These are phyloP conservation scores for Columba janthina DNA, from an alignment of 2,113 vertebrate species.

Conservation along the genomic window DNA sequence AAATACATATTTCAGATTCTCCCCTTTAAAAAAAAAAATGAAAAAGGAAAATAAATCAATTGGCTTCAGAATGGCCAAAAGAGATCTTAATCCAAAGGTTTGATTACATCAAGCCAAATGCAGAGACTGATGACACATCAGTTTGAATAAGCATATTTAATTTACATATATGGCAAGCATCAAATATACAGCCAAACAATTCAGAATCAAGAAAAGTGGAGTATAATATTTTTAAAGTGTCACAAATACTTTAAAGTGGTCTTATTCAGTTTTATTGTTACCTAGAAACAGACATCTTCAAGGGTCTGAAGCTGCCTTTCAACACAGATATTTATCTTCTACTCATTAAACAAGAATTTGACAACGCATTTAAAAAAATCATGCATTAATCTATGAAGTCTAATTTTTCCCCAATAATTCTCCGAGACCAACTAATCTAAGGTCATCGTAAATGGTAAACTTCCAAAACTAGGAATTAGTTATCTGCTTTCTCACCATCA, in stretches of 20 bases:
- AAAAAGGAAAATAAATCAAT: not conserved
- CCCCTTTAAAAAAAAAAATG: not conserved
- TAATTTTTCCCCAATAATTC: not conserved
- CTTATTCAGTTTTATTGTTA: not conserved
- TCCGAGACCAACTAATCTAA: not conserved
- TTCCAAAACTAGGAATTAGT: not conserved
- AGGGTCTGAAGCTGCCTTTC: not conserved
- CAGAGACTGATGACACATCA: not conserved
- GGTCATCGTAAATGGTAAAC: not conserved
- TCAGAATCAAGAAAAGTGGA: not conserved
- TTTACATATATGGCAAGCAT: not conserved
- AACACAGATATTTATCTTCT: not conserved
- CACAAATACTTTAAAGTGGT: not conserved
- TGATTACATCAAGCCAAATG: not conserved
- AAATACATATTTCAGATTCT: not conserved
- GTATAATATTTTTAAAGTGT: not conserved
- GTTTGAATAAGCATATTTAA: not conserved
- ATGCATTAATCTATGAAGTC: not conserved
- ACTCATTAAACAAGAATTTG: not conserved
- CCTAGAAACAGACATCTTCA: not conserved
- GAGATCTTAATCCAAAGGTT: slow-evolving; percentile 25
- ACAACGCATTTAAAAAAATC: not conserved
- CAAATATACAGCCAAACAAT: not conserved
- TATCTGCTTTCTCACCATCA: not conserved
- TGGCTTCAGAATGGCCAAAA: slow-evolving; percentile 47